A percentile compares a stretch with the other conserved stretches of the same genome.
phyloP scores from a whole-genome alignment of 2,797 vertebrate genomes.

The Lepus townsendii region DNA sequence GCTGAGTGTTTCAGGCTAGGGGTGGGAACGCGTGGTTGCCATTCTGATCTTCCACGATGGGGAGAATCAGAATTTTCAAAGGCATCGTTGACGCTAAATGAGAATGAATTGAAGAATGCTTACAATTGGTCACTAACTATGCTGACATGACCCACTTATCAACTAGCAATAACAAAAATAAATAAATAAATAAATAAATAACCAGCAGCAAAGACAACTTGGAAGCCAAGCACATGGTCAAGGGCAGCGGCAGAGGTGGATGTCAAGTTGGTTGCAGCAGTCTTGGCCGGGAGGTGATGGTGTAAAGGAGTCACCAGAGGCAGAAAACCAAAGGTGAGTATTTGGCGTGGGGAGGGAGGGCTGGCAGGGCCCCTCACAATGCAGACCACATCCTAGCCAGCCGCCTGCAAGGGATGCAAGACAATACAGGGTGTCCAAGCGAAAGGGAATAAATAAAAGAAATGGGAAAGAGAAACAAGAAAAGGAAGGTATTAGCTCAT shows the following conservation, averaged over 20 bases:
- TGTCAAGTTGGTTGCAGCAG: neutral
- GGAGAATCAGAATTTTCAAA: constrained; percentile 44
- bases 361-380: neutral
- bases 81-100: neutral
- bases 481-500: neutral
- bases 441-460: constrained; percentile 49
- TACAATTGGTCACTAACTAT: constrained; percentile 22
- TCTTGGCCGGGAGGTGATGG: neutral
- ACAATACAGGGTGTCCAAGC: neutral
- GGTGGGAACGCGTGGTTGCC: neutral
- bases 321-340: neutral
- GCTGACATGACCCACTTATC: neutral
- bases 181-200: neutral
- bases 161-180: neutral
- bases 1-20: neutral
- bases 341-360: neutral
- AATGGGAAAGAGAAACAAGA: constrained; percentile 1
- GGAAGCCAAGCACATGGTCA: neutral
- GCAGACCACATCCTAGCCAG: neutral
- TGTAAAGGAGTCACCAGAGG: neutral
- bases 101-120: constrained; percentile 30
- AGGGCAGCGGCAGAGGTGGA: neutral
- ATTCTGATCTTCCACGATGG: neutral
- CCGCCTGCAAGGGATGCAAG: neutral
- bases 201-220: constrained; percentile 6